These are phyloP conservation scores for Ifrita kowaldi DNA, from an alignment of 2,113 vertebrate species.

Conservation along the genomic window DNA sequence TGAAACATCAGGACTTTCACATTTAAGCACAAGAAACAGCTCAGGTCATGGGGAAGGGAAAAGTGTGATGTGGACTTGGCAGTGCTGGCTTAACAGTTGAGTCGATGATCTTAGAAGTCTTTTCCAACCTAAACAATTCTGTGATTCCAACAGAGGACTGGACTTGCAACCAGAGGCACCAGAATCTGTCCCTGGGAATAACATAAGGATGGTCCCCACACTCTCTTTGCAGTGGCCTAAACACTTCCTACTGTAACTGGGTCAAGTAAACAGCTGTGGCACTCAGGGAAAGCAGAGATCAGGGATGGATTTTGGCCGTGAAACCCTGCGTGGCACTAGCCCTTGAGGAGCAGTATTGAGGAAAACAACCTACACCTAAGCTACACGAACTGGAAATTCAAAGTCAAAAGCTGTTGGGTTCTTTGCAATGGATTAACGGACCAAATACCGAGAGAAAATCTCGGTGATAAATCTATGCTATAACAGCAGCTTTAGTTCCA, in stretches of 20 bases:
- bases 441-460: not conserved
- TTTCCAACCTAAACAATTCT: not conserved
- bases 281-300: not conserved
- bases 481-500: not conserved
- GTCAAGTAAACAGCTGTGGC: not conserved
- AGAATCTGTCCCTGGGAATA: not conserved
- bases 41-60: not conserved
- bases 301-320: not conserved
- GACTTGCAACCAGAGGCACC: not conserved
- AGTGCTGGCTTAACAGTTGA: not conserved
- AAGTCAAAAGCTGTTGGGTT: not conserved
- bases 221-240: not conserved
- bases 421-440: not conserved
- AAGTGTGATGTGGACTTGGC: not conserved
- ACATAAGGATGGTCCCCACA: not conserved
- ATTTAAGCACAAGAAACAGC: not conserved
- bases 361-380: not conserved
- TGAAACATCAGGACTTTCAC: not conserved
- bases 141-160: not conserved
- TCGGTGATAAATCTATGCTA: not conserved
- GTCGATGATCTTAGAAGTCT: not conserved
- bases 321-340: not conserved
- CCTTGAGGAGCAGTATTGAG: not conserved
- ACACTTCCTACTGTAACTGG: not conserved
- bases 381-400: not conserved